Percentiles rank a stretch among this genome's conserved stretches.
Evolutionary conservation across 2,888 invertebrate species (phyloP).

Genomic region (Meloe dianella): DNA sequence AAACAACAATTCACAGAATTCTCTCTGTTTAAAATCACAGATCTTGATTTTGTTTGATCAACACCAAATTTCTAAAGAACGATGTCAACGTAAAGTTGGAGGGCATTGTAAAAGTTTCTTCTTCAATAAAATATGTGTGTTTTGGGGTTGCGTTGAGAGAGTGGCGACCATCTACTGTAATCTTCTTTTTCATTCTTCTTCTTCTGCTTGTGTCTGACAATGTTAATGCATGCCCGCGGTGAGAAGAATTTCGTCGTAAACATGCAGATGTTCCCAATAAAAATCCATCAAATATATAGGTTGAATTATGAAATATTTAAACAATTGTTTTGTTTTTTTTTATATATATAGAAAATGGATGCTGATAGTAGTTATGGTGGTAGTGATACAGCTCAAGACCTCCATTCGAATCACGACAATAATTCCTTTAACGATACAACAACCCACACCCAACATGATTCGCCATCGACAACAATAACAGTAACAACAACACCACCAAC

Average conservation of each 20-base stretch:
- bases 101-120: constrained; percentile 6
- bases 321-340: constrained; percentile 25
- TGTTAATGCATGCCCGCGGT: not conserved
- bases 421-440: constrained; percentile 40
- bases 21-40: not conserved
- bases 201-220: not conserved
- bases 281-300: not conserved
- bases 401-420: constrained; percentile 45
- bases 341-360: constrained; percentile 55
- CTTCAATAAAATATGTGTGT: constrained; percentile 23
- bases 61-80: not conserved
- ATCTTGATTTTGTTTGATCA: not conserved
- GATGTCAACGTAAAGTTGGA: not conserved
- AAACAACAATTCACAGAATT: constrained; percentile 8
- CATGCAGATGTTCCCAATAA: not conserved
- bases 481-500: constrained; percentile 47
- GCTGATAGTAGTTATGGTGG: constrained; percentile 60
- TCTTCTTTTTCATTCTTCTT: not conserved
- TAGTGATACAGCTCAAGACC: constrained; percentile 58
- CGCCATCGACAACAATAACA: constrained; percentile 10
- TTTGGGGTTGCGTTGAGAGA: constrained; percentile 27
- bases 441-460: constrained; percentile 30
- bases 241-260: not conserved
- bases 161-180: constrained; percentile 10
- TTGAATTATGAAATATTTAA: not conserved